These are phyloP conservation scores for Temnothorax nylanderi DNA, from an alignment of 1,140 invertebrate species.

Conservation along the genomic window DNA sequence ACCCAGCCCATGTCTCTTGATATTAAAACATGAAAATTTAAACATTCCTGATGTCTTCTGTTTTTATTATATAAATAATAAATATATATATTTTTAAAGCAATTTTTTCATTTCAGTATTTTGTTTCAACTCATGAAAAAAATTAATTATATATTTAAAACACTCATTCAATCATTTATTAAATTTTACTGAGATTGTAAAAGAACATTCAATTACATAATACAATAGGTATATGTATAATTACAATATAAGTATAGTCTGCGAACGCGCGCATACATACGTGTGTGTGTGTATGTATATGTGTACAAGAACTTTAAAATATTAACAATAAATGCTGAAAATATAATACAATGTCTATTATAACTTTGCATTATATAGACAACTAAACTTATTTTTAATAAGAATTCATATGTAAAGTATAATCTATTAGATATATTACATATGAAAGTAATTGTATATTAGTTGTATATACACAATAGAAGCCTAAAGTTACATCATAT, in stretches of 20 bases:
- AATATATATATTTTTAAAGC: background rate
- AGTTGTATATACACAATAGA: background rate
- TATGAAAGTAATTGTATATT: background rate
- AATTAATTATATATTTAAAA: constrained; percentile 1
- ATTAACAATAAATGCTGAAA: background rate
- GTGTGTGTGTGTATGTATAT: background rate
- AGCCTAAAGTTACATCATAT: no score
- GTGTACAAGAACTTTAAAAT: background rate
- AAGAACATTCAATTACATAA: background rate
- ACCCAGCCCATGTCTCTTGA: no score
- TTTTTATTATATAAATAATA: background rate
- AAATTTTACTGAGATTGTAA: background rate
- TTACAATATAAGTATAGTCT: background rate
- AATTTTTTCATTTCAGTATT: background rate
- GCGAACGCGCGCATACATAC: no score
- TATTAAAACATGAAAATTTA: no score
- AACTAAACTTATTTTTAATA: background rate
- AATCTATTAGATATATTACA: background rate
- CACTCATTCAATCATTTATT: background rate
- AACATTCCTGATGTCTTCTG: no score
- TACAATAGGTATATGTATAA: background rate
- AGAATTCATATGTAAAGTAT: background rate
- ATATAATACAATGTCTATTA: constrained; percentile 2
- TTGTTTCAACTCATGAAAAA: background rate
- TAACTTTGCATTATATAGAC: background rate